Evolutionary conservation across 1,140 invertebrate species (phyloP).

Genomic region (Drosophila serrata): DNA sequence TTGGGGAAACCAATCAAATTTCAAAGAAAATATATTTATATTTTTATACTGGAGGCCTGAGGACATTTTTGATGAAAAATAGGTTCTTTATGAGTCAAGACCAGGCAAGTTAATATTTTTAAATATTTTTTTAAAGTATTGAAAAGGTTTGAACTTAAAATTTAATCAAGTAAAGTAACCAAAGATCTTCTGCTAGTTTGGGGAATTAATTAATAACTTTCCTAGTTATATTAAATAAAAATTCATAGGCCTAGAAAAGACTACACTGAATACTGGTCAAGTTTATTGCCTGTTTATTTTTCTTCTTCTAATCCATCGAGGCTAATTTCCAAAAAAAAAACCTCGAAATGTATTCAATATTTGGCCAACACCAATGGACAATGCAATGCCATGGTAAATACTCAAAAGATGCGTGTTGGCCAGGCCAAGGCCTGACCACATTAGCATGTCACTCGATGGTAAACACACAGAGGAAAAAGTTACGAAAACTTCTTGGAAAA

Average conservation of each 20-base stretch:
- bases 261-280: not conserved
- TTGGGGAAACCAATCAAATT: conserved; percentile 25
- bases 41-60: not conserved
- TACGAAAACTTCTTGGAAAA: conserved; percentile 56
- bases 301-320: conserved; percentile 4
- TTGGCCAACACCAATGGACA: conserved; percentile 31
- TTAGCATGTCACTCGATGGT: conserved; percentile 53
- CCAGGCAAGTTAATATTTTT: not conserved
- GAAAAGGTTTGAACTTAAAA: not conserved
- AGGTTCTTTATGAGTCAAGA: not conserved
- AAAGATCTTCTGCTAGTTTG: too few relatives aligned
- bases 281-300: conserved; percentile 17
- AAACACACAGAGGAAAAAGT: conserved; percentile 59
- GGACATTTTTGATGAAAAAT: not conserved
- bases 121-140: not conserved
- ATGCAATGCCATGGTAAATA: conserved; percentile 24
- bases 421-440: conserved; percentile 45
- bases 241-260: not conserved
- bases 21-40: conserved; percentile 4
- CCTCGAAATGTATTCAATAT: conserved; percentile 26
- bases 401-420: conserved; percentile 22
- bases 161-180: too few relatives aligned
- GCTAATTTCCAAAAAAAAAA: conserved; percentile 26
- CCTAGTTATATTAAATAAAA: not conserved
- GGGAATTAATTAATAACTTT: not conserved